Evolutionary conservation across 2,797 vertebrate genomes (phyloP), one percentile per base, ranked within the genome.

Genomic region (Cryptoprocta ferox): DNA sequence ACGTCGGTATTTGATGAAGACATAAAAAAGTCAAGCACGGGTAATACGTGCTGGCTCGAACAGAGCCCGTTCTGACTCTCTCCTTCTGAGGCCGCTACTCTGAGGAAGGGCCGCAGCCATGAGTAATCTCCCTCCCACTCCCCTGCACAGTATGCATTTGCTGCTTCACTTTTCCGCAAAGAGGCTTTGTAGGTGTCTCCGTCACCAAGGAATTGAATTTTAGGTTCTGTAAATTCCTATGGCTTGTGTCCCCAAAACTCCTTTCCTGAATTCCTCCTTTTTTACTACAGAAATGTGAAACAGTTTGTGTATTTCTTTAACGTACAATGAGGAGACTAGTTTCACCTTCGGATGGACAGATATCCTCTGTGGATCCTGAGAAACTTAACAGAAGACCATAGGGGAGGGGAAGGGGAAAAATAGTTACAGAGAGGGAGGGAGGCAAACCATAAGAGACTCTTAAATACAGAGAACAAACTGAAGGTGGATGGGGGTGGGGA

Each of bases 1-100:
- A 84, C 65, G 84, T 96, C 84, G 81, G 92, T 93, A 59, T 93
- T 97, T 97, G 95, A 91, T 96, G 94, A 95, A 97, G 96, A 96
- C 95, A 92, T 95, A 88, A 96, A 97, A 91, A 92, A 96, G 91
- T 97, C 87, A 89, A 86, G 70, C 70, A 82, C 88, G 95, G 88
- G 71, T 86, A 81, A 21, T 88, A 92, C 71, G 45, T 83, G 48
- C 94, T 95, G 95, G 76, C 83, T 79, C 80, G 89, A 37, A 82
- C 73, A 50, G 66, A 61, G 18, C 68, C 94, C 75, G 3, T 35
- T 85, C 76, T 87, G 32, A 16, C 39, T n/a, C 53, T 76, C 65
- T 83, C 68, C 3, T 73, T 73, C 45, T 32, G 89, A 94, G 95
- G 80, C 48, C 35, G 73, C 90, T 63, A 45, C 81, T 71, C 45